Base-by-base conservation (phyloP, 2,113 vertebrate genomes). In the Oplegnathus fasciatus region DNA sequence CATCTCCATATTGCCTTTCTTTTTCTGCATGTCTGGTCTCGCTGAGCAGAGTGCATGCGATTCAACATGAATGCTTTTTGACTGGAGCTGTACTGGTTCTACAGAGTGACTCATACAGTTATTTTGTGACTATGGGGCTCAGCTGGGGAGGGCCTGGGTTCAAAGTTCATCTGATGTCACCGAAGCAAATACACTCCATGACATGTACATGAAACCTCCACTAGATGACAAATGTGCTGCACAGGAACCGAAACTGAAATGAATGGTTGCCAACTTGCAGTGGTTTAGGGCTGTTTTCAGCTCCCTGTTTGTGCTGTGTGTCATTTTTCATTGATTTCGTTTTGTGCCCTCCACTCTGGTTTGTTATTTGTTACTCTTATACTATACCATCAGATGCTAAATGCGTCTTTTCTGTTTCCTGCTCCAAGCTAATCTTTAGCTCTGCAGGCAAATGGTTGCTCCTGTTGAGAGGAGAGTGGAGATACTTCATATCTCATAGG, bases 401-500 rank as follows among this genome's bases (percentile, higher is more conserved):
- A 84, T 68, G 65, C 44, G 44, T 85, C 69, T 85, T 83, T 87
- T 86, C 66, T 64, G 20, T 80, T 77, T 80, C 66, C 64, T 81
- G 48, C 79, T 90, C 42, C 44, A 26, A 86, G 89, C 74, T 90
- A 74, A 91, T 92, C 89, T 86, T 86, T 50, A 87, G 46, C 92
- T 83, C 90, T 82, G 83, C 85, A 83, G 88, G 87, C 81, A 88
- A 86, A 88, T 84, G 58, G 65, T 74, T 61, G 55, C 44, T 83
- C 88, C 90, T 69, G 75, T 91, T 91, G 91, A 80, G 89, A 86
- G 80, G 58, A 78, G 77, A 89, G 89, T 48, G 55, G 46, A 79
- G 79, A 69, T 65, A 48, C 74, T 89, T 87, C 52, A 67, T 78
- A 78, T 88, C 54, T 80, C 50, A 34, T 74, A 52, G 67, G 67